Base-by-base conservation (phyloP, 2,113 vertebrate species). In the Sprattus sprattus region DNA sequence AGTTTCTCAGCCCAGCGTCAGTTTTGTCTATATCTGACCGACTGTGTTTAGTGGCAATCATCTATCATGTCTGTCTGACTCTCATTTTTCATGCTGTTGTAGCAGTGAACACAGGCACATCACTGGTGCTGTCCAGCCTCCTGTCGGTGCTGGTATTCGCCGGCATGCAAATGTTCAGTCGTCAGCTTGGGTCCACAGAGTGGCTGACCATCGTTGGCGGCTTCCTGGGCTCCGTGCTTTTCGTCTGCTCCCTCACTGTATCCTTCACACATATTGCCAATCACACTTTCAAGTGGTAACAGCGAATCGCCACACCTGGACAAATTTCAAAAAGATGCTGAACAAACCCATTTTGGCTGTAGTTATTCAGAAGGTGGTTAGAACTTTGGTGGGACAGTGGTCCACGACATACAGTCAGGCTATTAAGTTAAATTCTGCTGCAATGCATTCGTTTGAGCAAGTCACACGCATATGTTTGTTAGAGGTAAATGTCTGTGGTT, bases 161-260 rank as follows among this genome's bases (percentile, higher is more conserved):
- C 0, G 97, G 97, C 49, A 99, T 99, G 98, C 98, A 99, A 96
- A 98, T 98, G 96, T 99, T 98, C 92, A 98, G 97, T 88, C 95
- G 95, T 86, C 97, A 99, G 90, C 91, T 99, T 84, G 97, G 95
- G 13, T 99, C 97, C 83, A 96, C 96, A 0, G 97, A 99, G 94
- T 99, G 96, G 97, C 94, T 98, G 52, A 99, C 97, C 81, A 98
- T 99, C 93, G 93, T 99, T 88, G 98, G 98, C 0, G 97, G 98
- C 7, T 96, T 99, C 88, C 93, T 99, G 78, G 98, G 97, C 78
- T 98, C 97, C 0, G 93, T 96, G 1, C 96, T 99, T 83, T 99
- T 99, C 89, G 92, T 99, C 92, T 98, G 97, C 92, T 98, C 97
- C n/a, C 96, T 99, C 84, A 99, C 97, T 0, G 98, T 97, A 99